phyloP scores from a whole-genome alignment of 2,888 invertebrate genomes.

The Luffia ferchaultella region DNA sequence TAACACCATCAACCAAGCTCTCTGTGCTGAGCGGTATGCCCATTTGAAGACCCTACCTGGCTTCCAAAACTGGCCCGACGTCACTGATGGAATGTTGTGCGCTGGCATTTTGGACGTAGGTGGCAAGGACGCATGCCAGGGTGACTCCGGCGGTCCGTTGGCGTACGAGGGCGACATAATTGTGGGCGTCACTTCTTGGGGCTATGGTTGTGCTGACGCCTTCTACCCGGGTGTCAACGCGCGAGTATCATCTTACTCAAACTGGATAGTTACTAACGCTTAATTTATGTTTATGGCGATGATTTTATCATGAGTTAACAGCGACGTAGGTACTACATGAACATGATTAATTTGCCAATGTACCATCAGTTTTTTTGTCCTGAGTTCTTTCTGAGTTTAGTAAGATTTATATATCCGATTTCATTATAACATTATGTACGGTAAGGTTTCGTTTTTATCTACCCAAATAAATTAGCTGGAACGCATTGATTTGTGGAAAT shows the following conservation, averaged over 20 bases:
- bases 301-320: too few species aligned
- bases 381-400: too few species aligned
- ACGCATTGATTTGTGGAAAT: too few species aligned
- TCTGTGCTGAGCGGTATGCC: conserved; percentile 34
- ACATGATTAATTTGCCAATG: too few species aligned
- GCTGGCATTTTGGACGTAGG: conserved; percentile 32
- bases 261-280: conserved; percentile 12
- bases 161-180: conserved; percentile 27
- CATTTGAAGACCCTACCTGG: conserved; percentile 22
- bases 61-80: conserved; percentile 20
- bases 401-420: too few species aligned
- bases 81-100: conserved; percentile 42
- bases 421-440: too few species aligned
- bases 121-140: conserved; percentile 23
- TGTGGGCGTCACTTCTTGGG: conserved; percentile 45
- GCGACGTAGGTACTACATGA: too few species aligned
- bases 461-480: too few species aligned
- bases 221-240: conserved; percentile 46
- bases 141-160: conserved; percentile 36
- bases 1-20: conserved; percentile 29
- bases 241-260: conserved; percentile 23
- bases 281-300: not conserved
- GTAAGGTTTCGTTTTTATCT: too few species aligned
- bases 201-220: conserved; percentile 38
- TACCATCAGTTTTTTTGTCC: too few species aligned